Evolutionary conservation across 1,140 invertebrate species (phyloP).

Genomic region (Aphaenogaster rudis): DNA sequence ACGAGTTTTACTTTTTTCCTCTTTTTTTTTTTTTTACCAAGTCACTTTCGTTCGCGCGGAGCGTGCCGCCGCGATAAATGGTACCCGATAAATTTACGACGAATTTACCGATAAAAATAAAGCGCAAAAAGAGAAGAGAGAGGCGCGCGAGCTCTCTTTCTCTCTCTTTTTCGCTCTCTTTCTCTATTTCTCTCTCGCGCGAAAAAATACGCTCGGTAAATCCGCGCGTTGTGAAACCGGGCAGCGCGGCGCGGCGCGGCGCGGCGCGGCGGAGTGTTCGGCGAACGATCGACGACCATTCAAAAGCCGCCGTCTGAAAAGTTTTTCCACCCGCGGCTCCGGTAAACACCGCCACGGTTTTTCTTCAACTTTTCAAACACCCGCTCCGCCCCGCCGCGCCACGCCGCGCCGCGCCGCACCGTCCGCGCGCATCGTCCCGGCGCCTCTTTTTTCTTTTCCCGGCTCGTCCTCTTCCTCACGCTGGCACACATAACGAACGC

Average conservation of each 20-base stretch:
- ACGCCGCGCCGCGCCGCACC: not conserved
- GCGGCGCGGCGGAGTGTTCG: slow-evolving; percentile 71
- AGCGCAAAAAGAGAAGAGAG: slow-evolving; percentile 34
- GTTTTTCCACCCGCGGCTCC: slow-evolving; percentile 74
- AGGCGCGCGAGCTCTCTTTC: not conserved
- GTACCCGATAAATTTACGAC: slow-evolving; percentile 75
- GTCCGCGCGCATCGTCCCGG: slow-evolving; percentile 29
- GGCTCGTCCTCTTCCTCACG: slow-evolving; percentile 59
- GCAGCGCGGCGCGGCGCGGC: slow-evolving; percentile 57
- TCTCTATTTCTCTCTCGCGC: not conserved
- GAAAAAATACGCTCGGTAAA: slow-evolving; percentile 70
- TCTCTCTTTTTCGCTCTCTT: not conserved
- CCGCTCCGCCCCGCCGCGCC: not conserved
- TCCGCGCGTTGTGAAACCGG: slow-evolving; percentile 73
- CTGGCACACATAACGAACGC: slow-evolving; percentile 73
- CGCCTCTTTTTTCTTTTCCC: slow-evolving; percentile 46
- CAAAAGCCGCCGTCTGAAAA: slow-evolving; percentile 78
- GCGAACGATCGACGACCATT: slow-evolving; percentile 77
- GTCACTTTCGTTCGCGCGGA: slow-evolving; percentile 71
- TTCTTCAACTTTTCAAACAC: slow-evolving; percentile 75
- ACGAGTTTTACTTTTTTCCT: slow-evolving; percentile 34
- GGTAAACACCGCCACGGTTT: slow-evolving; percentile 76
- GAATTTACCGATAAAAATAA: slow-evolving; percentile 76
- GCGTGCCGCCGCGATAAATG: slow-evolving; percentile 67
- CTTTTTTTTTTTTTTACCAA: slow-evolving; percentile 43